phyloP scores from a whole-genome alignment of 2,797 vertebrate genomes.

The Hyperoplus lanceolatus region DNA sequence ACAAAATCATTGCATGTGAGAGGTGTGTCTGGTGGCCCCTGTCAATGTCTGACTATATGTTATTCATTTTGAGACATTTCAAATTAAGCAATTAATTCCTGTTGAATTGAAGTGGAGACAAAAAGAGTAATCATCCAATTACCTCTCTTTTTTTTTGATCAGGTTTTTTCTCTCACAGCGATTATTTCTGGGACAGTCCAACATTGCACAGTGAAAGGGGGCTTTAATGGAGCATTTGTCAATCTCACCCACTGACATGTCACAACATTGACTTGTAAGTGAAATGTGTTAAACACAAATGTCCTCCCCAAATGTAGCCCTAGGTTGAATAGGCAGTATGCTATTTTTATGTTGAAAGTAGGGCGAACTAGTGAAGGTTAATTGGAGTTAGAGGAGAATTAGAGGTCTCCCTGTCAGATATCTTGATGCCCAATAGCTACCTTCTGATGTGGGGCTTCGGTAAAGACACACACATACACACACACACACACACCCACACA shows the following conservation, averaged over 20 bases:
- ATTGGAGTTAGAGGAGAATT: slow-evolving; percentile 68
- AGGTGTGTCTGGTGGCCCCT: background rate
- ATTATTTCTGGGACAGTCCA: background rate
- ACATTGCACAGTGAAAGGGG: background rate
- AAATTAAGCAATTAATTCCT: background rate
- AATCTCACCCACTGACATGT: slow-evolving; percentile 2
- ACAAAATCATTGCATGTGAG: background rate
- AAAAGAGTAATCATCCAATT: background rate
- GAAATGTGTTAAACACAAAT: slow-evolving; percentile 30
- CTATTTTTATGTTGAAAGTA: slow-evolving; percentile 76
- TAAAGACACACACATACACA: slow-evolving; percentile 24
- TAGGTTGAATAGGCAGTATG: slow-evolving; percentile 48
- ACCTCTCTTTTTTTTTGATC: background rate
- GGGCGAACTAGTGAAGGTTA: slow-evolving; percentile 78
- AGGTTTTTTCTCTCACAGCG: background rate
- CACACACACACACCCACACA: slow-evolving; percentile 10
- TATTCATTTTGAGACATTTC: background rate
- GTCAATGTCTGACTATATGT: background rate
- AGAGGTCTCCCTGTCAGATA: slow-evolving; percentile 41
- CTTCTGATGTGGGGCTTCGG: slow-evolving; percentile 29
- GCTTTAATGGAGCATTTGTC: background rate
- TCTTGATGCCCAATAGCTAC: slow-evolving; percentile 51
- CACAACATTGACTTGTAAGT: slow-evolving; percentile 21
- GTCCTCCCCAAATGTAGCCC: slow-evolving; percentile 58
- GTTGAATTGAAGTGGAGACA: too few relatives aligned